These are phyloP conservation scores for Atherinomorus stipes DNA, from an alignment of 2,113 vertebrate genomes.

Conservation along the genomic window DNA sequence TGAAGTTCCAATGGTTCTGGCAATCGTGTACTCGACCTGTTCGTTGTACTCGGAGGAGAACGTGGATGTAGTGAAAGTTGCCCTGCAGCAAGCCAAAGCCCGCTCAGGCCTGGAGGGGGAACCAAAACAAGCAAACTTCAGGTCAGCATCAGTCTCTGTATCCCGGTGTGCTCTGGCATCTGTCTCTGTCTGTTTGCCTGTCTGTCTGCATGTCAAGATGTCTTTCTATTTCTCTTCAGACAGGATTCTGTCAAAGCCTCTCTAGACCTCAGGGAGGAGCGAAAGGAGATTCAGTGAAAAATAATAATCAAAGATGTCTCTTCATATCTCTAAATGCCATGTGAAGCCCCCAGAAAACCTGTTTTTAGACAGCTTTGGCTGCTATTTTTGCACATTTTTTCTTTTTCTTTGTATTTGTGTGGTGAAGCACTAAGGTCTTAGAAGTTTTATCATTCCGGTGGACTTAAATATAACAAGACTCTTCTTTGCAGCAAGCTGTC, in stretches of 20 bases:
- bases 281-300: slow-evolving; percentile 42
- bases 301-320: slow-evolving; percentile 39
- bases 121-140: slow-evolving; percentile 80
- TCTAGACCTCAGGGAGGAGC: slow-evolving; percentile 35
- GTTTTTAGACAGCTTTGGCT: slow-evolving; percentile 13
- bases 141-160: slow-evolving; percentile 76
- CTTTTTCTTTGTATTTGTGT: neutral
- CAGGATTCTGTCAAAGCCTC: slow-evolving; percentile 42
- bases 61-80: slow-evolving; percentile 84
- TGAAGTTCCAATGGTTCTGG: slow-evolving; percentile 84
- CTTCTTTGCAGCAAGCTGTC: slow-evolving; percentile 26
- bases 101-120: slow-evolving; percentile 48
- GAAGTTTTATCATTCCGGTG: slow-evolving; percentile 18
- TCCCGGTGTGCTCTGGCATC: neutral
- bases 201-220: slow-evolving; percentile 37
- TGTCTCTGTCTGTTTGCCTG: slow-evolving; percentile 34
- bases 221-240: slow-evolving; percentile 48
- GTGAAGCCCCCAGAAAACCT: slow-evolving; percentile 29
- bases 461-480: slow-evolving; percentile 12
- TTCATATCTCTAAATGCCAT: slow-evolving; percentile 45
- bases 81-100: slow-evolving; percentile 77
- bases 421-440: slow-evolving; percentile 18
- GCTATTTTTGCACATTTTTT: neutral
- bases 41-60: slow-evolving; percentile 91
- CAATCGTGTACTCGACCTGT: slow-evolving; percentile 90